These are phyloP conservation scores for Lymantria dispar DNA, from an alignment of 2,888 invertebrate species.

Conservation along the genomic window DNA sequence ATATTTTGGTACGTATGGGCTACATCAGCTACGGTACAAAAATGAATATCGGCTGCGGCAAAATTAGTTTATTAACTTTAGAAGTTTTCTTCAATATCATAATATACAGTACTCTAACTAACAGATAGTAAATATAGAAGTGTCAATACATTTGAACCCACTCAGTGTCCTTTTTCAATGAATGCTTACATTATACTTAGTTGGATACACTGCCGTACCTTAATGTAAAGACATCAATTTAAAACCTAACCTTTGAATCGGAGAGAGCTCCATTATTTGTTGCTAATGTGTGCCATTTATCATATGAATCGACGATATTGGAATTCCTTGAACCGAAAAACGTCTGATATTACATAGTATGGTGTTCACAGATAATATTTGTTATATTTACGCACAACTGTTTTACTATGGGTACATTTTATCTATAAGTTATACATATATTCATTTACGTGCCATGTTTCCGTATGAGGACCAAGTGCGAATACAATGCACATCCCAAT, in stretches of 20 bases:
- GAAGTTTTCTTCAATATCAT: too few relatives aligned
- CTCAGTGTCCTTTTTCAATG: not conserved
- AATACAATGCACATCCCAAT: too few relatives aligned
- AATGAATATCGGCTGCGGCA: too few relatives aligned
- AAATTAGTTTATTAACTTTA: too few relatives aligned
- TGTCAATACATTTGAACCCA: too few relatives aligned
- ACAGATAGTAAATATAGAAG: too few relatives aligned
- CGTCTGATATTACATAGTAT: not conserved
- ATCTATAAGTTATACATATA: too few relatives aligned
- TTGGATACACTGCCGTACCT: not conserved
- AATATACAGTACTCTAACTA: too few relatives aligned
- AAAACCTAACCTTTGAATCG: not conserved
- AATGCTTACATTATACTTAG: not conserved
- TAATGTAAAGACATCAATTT: not conserved
- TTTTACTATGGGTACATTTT: not conserved
- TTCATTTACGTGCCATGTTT: too few relatives aligned
- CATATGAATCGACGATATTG: not conserved
- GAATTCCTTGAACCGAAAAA: not conserved
- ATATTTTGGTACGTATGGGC: too few relatives aligned
- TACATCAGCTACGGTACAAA: too few relatives aligned
- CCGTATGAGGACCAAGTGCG: too few relatives aligned
- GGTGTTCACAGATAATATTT: not conserved
- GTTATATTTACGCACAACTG: not conserved
- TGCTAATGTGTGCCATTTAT: not conserved
- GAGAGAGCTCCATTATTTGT: not conserved